Percentiles rank a stretch among this genome's conserved stretches.
These are phyloP conservation scores for Sarcophaga variegata DNA, from an alignment of 2,888 invertebrate species.

Conservation along the genomic window DNA sequence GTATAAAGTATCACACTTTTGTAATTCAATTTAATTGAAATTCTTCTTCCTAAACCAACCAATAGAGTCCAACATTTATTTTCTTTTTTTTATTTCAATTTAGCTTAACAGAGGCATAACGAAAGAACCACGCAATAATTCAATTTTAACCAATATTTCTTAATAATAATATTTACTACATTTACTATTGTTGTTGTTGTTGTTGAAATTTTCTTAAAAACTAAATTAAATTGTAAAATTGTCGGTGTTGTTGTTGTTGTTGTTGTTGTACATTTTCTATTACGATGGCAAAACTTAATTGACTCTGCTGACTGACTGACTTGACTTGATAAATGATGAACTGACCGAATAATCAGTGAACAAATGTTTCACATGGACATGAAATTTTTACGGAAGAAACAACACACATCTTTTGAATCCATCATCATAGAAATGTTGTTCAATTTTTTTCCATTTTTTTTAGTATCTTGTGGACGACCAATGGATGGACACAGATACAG, in stretches of 20 bases:
- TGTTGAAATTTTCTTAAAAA: constrained; percentile 23
- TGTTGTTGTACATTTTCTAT: neutral
- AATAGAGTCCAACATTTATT: constrained; percentile 38
- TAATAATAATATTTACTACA: constrained; percentile 33
- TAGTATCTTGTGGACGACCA: constrained; percentile 25
- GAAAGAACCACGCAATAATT: constrained; percentile 66
- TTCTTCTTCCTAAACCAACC: constrained; percentile 33
- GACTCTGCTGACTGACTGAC: constrained; percentile 61
- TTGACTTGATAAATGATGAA: constrained; percentile 52
- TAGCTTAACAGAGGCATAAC: neutral
- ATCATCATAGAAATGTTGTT: constrained; percentile 27
- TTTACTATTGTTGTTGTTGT: neutral
- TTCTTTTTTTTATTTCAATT: neutral
- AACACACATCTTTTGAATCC: constrained; percentile 44
- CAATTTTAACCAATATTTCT: constrained; percentile 65
- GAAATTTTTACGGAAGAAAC: constrained; percentile 29
- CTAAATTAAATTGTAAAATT: constrained; percentile 68
- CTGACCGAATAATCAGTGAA: constrained; percentile 56
- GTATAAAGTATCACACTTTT: constrained; percentile 38
- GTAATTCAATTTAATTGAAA: constrained; percentile 58
- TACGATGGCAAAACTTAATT: constrained; percentile 57
- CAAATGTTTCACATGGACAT: constrained; percentile 58
- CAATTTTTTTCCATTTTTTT: too few species aligned
- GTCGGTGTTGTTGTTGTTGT: constrained; percentile 14
- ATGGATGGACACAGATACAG: neutral